Percentiles rank a stretch among this genome's conserved stretches.
phyloP scores from a whole-genome alignment of 2,113 vertebrate genomes.

The Platichthys flesus region DNA sequence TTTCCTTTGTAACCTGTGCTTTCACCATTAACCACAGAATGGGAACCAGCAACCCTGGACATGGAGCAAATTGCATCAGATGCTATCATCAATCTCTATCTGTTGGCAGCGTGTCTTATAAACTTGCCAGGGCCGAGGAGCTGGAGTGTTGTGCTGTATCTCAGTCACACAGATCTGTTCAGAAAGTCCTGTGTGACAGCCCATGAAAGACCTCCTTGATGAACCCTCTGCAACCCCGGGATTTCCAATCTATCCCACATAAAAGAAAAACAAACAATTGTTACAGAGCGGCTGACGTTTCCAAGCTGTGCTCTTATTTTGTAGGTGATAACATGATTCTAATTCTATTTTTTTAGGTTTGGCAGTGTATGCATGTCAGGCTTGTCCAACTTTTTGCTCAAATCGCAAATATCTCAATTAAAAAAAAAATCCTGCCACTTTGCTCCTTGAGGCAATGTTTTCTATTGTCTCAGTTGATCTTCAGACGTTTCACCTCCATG shows the following conservation, averaged over 20 bases:
- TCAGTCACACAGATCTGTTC: conserved; percentile 59
- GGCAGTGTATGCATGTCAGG: neutral
- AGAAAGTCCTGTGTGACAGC: conserved; percentile 42
- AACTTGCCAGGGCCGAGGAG: conserved; percentile 50
- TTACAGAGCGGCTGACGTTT: neutral
- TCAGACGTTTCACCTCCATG: too few relatives aligned
- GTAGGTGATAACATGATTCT: neutral
- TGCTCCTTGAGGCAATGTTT: too few relatives aligned
- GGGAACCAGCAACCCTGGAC: conserved; percentile 70
- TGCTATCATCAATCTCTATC: conserved; percentile 77
- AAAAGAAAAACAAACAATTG: conserved; percentile 10
- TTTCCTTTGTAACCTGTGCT: conserved; percentile 65
- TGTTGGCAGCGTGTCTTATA: conserved; percentile 67
- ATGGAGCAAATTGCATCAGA: conserved; percentile 76
- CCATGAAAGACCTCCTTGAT: conserved; percentile 47
- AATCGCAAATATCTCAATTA: too few relatives aligned
- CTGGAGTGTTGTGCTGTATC: conserved; percentile 59
- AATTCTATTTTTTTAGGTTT: neutral
- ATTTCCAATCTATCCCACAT: conserved; percentile 10
- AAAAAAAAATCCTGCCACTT: too few relatives aligned
- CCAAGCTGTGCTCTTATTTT: neutral
- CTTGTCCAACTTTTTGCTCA: neutral
- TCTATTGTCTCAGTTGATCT: too few relatives aligned
- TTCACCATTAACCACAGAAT: conserved; percentile 60
- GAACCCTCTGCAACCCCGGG: conserved; percentile 5